These are phyloP conservation scores for Drosophila crucigera DNA, from an alignment of 2,888 invertebrate species.

Conservation along the genomic window DNA sequence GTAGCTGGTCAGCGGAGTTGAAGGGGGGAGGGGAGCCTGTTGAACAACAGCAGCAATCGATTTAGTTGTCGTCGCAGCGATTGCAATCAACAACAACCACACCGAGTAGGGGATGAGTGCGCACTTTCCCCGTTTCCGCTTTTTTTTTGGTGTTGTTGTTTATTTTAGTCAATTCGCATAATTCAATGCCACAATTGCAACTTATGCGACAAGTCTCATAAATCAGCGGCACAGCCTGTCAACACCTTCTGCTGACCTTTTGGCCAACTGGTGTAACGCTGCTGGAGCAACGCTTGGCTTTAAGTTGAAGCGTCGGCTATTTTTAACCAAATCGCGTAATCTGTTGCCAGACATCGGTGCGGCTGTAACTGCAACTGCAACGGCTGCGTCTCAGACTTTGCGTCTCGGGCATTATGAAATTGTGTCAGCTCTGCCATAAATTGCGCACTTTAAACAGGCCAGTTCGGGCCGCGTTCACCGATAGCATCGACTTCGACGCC, in stretches of 20 bases:
- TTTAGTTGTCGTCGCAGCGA: constrained; percentile 60
- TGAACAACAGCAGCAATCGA: constrained; percentile 50
- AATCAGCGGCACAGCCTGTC: constrained; percentile 50
- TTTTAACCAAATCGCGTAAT: constrained; percentile 66
- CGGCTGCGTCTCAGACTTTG: constrained; percentile 30
- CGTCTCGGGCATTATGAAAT: constrained; percentile 73
- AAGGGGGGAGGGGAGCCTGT: neutral
- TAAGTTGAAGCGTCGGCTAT: constrained; percentile 27
- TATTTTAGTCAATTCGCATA: constrained; percentile 43
- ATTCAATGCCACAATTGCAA: constrained; percentile 63
- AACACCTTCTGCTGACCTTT: constrained; percentile 58
- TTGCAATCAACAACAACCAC: constrained; percentile 27
- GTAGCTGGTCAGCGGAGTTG: neutral
- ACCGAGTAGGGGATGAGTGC: neutral
- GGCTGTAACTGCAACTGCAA: constrained; percentile 1
- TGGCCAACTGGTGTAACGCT: neutral
- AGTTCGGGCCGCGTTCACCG: constrained; percentile 22
- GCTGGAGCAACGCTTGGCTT: constrained; percentile 5
- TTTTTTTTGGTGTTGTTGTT: neutral
- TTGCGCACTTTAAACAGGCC: constrained; percentile 69
- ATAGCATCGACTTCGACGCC: constrained; percentile 40
- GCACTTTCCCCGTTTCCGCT: constrained; percentile 58
- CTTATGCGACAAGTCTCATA: constrained; percentile 42
- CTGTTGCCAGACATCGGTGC: constrained; percentile 42
- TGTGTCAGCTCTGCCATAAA: constrained; percentile 78